Evolutionary conservation across 2,113 vertebrate genomes (phyloP), one percentile per base, ranked within the genome.

Genomic region (Globicephala melas): DNA sequence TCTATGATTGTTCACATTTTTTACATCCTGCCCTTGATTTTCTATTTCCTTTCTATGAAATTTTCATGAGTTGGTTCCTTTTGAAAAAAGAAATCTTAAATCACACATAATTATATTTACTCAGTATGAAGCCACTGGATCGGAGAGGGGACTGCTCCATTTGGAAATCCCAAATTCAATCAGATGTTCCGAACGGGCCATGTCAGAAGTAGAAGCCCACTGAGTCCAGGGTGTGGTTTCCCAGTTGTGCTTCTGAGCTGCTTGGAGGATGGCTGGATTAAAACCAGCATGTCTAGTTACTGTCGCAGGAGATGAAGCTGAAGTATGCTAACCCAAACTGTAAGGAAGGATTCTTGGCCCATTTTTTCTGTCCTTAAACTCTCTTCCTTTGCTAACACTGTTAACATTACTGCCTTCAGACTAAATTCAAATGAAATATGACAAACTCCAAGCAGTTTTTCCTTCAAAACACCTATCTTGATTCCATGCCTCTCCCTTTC

Each of bases 1-100:
- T 95, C 92, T 77, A 25, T 90, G 93, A 89, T 62, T 89, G 92
- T 95, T 97, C 74, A 77, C 68, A 44, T 88, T 96, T 97, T 95
- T 95, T 92, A 95, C 88, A 96, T 96, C 97, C 88, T 94, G 83
- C 74, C 53, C 83, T 97, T 96, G 87, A 95, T 96, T 97, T 93
- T 92, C 53, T 81, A 58, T 97, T 97, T 97, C 92, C 90, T 88
- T 44, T 86, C 77, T 84, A 97, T 96, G 97, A 97, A 97, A 97
- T 95, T 97, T 97, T 97, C 87, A 96, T 97, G 86, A 97, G 96
- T 95, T 96, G 62, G 38, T 96, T 94, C 74, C 58, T 96, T 97
- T 90, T 84, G 95, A 79, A 97, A 83, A 92, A 71, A 47, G 70
- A 88, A 95, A 94, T 92, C 83, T 96, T 95, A 96, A 96, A 91